A percentile compares a stretch with the other conserved stretches of the same genome.
Conservation (phyloP, 2,888 invertebrate genomes). For the Cylindroiulus punctatus region DNA sequence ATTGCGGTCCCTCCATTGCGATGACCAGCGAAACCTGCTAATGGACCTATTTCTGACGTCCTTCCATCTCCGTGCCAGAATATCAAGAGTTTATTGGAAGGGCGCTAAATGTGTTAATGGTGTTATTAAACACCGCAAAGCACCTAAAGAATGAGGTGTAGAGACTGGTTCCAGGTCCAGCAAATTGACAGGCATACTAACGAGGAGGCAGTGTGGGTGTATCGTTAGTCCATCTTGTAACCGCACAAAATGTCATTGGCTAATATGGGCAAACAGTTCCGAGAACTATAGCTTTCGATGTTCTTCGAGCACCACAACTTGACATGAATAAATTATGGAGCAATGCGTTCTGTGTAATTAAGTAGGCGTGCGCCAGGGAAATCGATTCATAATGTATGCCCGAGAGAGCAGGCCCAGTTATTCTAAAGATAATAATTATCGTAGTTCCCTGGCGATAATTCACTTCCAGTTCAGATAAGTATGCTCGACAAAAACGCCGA, state of each 20-base stretch:
- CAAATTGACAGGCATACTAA: not conserved
- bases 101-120: not conserved
- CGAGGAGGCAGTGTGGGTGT: not conserved
- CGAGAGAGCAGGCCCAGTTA: not conserved
- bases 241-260: not conserved
- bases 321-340: constrained; percentile 20
- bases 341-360: constrained; percentile 16
- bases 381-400: constrained; percentile 21
- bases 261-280: not conserved
- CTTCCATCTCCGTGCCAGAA: not conserved
- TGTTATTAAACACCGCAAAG: not conserved
- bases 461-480: constrained; percentile 10
- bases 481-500: not conserved
- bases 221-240: not conserved
- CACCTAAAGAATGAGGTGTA: not conserved
- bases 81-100: not conserved
- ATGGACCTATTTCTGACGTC: not conserved
- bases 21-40: not conserved
- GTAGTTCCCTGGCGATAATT: constrained; percentile 19
- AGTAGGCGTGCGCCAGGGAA: constrained; percentile 16
- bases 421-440: constrained; percentile 45
- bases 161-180: not conserved
- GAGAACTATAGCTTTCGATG: not conserved
- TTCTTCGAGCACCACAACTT: not conserved
- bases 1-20: not conserved